Conservation (phyloP, 2,797 vertebrate genomes). For the Esox lucius region DNA sequence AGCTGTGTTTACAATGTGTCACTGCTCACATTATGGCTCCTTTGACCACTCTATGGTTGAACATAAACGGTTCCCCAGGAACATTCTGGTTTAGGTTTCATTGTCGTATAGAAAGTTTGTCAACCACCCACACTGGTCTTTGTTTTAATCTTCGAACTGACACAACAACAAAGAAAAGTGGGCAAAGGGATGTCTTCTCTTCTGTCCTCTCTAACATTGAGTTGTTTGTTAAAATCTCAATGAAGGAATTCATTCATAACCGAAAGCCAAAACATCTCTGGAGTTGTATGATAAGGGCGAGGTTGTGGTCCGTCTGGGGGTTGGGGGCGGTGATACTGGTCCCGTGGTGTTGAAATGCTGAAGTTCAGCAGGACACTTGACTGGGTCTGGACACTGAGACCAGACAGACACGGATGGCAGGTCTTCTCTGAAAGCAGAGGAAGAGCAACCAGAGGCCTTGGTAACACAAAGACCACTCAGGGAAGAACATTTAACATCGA, state of each 20-base stretch:
- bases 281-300: too few species aligned
- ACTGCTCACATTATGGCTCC: constrained; percentile 39
- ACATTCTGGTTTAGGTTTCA: neutral
- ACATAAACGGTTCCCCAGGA: constrained; percentile 40
- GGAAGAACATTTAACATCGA: too few species aligned
- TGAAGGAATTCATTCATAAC: neutral
- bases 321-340: too few species aligned
- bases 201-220: neutral
- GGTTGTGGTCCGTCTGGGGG: too few species aligned
- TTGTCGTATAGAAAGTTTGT: neutral
- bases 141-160: too few species aligned
- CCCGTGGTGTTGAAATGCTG: too few species aligned
- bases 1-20: constrained; percentile 52
- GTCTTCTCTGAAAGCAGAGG: too few species aligned
- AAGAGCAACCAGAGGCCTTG: too few species aligned
- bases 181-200: neutral
- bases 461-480: too few species aligned
- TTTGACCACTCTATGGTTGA: constrained; percentile 23
- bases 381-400: neutral
- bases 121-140: too few species aligned
- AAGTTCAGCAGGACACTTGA: neutral
- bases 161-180: neutral
- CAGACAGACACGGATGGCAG: neutral
- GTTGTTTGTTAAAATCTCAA: neutral
- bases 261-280: too few species aligned